phyloP scores from a whole-genome alignment of 2,888 invertebrate genomes.

The Eilema caniola region DNA sequence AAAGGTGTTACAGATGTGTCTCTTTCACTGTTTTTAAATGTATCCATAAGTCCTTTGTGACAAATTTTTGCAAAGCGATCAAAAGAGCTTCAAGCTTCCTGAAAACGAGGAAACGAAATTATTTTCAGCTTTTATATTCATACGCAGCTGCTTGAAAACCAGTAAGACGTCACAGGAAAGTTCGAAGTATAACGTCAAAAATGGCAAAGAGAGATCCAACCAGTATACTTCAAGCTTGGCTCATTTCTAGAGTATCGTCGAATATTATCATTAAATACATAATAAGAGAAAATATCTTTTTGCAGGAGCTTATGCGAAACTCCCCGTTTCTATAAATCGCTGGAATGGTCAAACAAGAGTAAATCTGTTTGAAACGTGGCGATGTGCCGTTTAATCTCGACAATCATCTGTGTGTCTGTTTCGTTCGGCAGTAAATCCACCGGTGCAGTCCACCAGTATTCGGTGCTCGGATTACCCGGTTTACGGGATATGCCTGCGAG shows the following conservation, averaged over 20 bases:
- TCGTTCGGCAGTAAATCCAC: constrained; percentile 77
- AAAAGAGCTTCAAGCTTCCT: constrained; percentile 42
- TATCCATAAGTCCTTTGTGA: constrained; percentile 43
- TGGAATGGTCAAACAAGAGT: constrained; percentile 50
- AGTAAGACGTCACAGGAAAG: constrained; percentile 18
- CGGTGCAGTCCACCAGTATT: constrained; percentile 56
- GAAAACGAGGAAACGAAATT: constrained; percentile 31
- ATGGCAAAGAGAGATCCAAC: constrained; percentile 7
- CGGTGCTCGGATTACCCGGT: constrained; percentile 68
- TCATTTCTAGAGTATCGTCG: neutral
- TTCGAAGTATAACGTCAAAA: no score
- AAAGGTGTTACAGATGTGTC: constrained; percentile 64
- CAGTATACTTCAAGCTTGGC: neutral
- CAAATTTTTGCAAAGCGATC: constrained; percentile 44
- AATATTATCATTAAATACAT: neutral
- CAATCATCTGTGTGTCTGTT: constrained; percentile 77
- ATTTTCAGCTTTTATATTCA: constrained; percentile 26
- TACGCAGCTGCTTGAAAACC: constrained; percentile 21
- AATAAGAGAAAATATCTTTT: neutral
- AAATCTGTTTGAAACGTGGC: constrained; percentile 67
- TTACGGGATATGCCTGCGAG: constrained; percentile 65
- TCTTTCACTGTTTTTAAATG: constrained; percentile 43
- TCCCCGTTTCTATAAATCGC: constrained; percentile 29
- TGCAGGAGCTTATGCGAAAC: neutral
- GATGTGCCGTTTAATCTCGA: constrained; percentile 75